Base-by-base conservation (phyloP, 2,113 vertebrate species). In the Poeciliopsis prolifica region DNA sequence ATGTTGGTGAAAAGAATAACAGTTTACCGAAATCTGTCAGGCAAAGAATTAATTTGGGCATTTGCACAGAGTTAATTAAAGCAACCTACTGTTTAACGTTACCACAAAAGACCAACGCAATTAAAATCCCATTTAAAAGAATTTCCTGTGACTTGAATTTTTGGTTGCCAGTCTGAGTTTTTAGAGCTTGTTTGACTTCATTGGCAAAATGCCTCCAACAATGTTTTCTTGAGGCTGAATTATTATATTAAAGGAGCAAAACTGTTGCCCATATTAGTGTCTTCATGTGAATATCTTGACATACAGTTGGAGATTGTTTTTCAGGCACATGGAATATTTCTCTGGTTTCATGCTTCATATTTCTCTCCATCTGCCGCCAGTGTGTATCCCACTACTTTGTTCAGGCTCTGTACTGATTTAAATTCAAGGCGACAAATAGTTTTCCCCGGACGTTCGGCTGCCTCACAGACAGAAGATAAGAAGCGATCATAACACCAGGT, bases 401-500 rank as follows among this genome's bases (percentile, higher is more conserved):
- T 83, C 61, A 60, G 35, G 35, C 54, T 75, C 30, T 69, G 28
- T 68, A n/a, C 62, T 68, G 68, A 79, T 82, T 76, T 68, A 67
- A 82, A 89, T 89, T 82, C 60, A 74, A 70, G 65, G 61, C 19
- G 13, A 58, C 72, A 68, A 78, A 72, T 19, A 37, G 74, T 42
- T 88, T 68, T 74, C 84, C 83, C 86, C 66, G 58, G 64, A 74
- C n/a, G 74, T 4, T 48, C 68, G 37, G 13, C 44, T 11, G 10
- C 54, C 74, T 82, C 72, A 13, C 51, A 81, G 66, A 78, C 73
- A 68, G 77, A 44, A 40, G 82, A 79, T 83, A 77, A 78, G 74
- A 75, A 79, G 78, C 73, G 24, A 74, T 76, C 78, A 83, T 65
- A 83, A 84, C 85, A 80, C 42, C 58, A 65, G 85, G 82, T 83